Evolutionary conservation across 2,888 invertebrate species (phyloP), one percentile per base, ranked within the genome.

Genomic region (Epirrhoe tristata): DNA sequence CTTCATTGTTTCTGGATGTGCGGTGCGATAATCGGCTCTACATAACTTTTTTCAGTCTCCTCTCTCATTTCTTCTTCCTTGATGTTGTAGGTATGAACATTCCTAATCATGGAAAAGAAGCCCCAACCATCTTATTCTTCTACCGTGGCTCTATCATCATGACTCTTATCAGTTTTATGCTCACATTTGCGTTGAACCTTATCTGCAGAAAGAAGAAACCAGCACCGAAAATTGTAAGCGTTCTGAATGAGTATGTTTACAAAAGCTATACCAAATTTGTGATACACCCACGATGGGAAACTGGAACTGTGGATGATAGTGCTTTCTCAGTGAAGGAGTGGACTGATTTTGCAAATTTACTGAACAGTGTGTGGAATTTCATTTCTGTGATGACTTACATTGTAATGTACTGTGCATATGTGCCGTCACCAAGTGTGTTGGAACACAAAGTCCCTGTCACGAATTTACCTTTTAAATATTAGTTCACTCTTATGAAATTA

Each of bases 341-440:
- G 48, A 48, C 16, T 6, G 48, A 14, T 16, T 48, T 54, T 16
- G 54, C 54, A 0, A 54, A 34, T 16, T 14, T 54, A 6, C 34
- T 54, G 36, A 54, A 36, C n/a, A 16, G 34, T 54, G 34, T 54
- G 32, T 34, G 54, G 34, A 54, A 14, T 32, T 54, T 34, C 10
- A 5, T 54, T 34, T 16, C 32, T 8, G 34, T 54, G 34, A n/a
- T 54, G 4, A 16, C 16, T 54, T 54, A 54, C n/a, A 36, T 54
- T 54, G 54, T 36, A 36, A 54, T 54, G 16, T 54, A 14, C 24
- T 54, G 54, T 36, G 54, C 36, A 14, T 36, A 14, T 16, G 36
- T 54, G 12, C 54, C 54, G 5, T 36, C 16, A 14, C 16, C 16
- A 4, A 56, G 39, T 36, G 7, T 17, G 8, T 17, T 24, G 4